A percentile compares a stretch with the other conserved stretches of the same genome.
These are phyloP conservation scores for Cheilinus undulatus DNA, from an alignment of 2,113 vertebrate genomes.

Conservation along the genomic window DNA sequence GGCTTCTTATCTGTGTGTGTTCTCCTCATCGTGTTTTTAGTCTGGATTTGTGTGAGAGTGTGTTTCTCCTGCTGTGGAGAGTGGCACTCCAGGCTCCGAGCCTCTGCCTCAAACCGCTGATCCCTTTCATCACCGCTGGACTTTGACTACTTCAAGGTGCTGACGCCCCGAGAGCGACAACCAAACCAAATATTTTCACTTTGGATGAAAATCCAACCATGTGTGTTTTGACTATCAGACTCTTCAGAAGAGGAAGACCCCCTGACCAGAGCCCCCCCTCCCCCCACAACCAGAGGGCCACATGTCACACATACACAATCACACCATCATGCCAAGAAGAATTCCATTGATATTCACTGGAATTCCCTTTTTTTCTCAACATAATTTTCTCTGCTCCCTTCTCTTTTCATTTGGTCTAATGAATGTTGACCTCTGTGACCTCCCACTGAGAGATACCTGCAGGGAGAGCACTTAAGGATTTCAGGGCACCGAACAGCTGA, in stretches of 20 bases:
- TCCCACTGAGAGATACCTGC: conserved; percentile 29
- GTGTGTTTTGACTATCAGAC: conserved; percentile 48
- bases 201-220: conserved; percentile 5
- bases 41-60: neutral
- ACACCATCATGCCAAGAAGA: conserved; percentile 32
- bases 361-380: conserved; percentile 21
- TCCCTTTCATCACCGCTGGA: conserved; percentile 59
- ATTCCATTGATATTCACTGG: conserved; percentile 50
- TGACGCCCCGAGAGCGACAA: conserved; percentile 12
- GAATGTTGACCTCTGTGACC: conserved; percentile 50
- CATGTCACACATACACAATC: conserved; percentile 15
- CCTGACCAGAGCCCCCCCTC: too few relatives aligned
- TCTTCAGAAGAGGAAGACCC: conserved; percentile 50
- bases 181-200: conserved; percentile 69
- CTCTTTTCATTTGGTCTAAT: conserved; percentile 50
- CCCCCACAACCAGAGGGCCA: neutral
- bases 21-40: neutral
- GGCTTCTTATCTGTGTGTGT: conserved; percentile 4
- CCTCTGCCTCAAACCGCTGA: neutral
- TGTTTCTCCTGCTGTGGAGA: conserved; percentile 9
- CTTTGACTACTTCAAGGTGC: conserved; percentile 55
- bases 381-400: conserved; percentile 28
- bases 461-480: conserved; percentile 6
- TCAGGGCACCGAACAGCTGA: neutral
- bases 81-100: conserved; percentile 7